Conservation (phyloP, 2,888 invertebrate genomes). For the Drosophila anomalata region DNA sequence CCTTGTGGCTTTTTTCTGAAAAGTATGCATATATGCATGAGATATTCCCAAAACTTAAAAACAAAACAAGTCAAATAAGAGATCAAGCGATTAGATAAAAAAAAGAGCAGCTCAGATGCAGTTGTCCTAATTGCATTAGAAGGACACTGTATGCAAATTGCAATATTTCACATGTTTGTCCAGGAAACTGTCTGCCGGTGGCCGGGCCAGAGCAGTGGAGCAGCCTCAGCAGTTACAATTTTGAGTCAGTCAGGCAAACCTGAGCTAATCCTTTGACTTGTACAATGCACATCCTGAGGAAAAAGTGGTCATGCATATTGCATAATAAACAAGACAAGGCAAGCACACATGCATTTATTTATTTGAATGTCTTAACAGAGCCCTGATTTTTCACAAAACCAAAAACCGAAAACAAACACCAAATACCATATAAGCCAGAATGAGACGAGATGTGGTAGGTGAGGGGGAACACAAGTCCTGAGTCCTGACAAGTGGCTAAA, state of each 20-base stretch:
- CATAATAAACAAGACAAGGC: constrained; percentile 54
- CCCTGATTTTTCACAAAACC: constrained; percentile 26
- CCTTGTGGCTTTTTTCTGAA: constrained; percentile 26
- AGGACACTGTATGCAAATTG: constrained; percentile 32
- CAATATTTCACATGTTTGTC: constrained; percentile 33
- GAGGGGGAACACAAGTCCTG: constrained; percentile 1
- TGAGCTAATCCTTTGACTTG: constrained; percentile 14
- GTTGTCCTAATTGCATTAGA: constrained; percentile 34
- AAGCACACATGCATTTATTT: constrained; percentile 35
- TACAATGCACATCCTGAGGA: constrained; percentile 18
- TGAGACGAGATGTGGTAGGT: constrained; percentile 10
- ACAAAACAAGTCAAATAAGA: constrained; percentile 25
- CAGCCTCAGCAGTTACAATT: constrained; percentile 20
- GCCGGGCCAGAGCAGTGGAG: not conserved
- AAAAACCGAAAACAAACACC: constrained; percentile 32
- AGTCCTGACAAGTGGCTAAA: constrained; percentile 50
- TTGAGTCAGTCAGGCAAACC: constrained; percentile 17
- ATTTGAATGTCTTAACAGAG: constrained; percentile 45
- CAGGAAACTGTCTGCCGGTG: not conserved
- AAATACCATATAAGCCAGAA: constrained; percentile 53
- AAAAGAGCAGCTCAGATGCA: constrained; percentile 8
- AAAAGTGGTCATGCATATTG: constrained; percentile 61
- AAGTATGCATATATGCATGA: constrained; percentile 70
- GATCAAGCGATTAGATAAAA: constrained; percentile 34
- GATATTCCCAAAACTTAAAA: constrained; percentile 32